Base-by-base conservation (phyloP, 2,113 vertebrate genomes). In the Paramisgurnus dabryanus region DNA sequence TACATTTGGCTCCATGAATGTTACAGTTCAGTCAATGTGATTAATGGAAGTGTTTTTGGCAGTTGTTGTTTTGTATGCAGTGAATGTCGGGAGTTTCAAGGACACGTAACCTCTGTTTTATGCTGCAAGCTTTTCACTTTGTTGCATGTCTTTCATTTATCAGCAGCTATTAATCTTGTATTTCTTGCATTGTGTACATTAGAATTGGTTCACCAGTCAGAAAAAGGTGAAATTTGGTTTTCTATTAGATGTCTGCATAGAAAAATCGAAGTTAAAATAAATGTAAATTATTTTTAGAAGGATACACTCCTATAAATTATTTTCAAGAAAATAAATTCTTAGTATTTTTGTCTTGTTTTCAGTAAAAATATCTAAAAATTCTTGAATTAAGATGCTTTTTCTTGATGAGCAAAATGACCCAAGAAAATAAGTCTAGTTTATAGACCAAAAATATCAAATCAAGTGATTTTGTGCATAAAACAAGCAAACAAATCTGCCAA, bases 31-130 rank as follows among this genome's bases (percentile, higher is more conserved):
- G 71, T 61, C 57, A 22, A 12, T 4, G 39, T 45, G 70, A 73
- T 73, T 60, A 6, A 72, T 60, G 55, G 40, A 61, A 39, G 60
- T 63, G 57, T 17, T 27, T 63, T 75, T 75, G 58, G 58, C 72
- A 17, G 18, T 61, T 60, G 27, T 41, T 72, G 71, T 63, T 75
- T 43, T 63, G 58, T 64, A 45, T 75, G 58, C 58, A 49, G 7
- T 63, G 43, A 75, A 49, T 49, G 58, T 43, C 34, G 27, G 72
- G 18, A 75, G 11, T 13, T 75, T 75, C 72, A 75, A 75, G 58
- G 58, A 75, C 72, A 75, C 58, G 10, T 8, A 49, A 49, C 41
- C 58, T 49, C n/a, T 63, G 41, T 75, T 17, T 17, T 49, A 8
- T 34, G 13, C 58, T 64, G 43, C 72, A 75, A 43, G 58, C 11